Base-by-base conservation (phyloP, 2,888 invertebrate species). In the Craniophora ligustri region DNA sequence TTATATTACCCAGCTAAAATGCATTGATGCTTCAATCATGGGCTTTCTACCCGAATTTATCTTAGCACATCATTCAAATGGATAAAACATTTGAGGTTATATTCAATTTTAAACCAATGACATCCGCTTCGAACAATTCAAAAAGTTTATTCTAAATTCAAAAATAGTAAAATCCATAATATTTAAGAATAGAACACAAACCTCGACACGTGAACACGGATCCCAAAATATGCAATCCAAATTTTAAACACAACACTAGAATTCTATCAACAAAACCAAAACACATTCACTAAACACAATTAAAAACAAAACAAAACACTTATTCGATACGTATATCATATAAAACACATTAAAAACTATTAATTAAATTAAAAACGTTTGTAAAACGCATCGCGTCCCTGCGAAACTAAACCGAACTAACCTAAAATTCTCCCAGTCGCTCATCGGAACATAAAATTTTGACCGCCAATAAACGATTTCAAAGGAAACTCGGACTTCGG, bases 391-490 rank as follows among this genome's bases (percentile, higher is more conserved):
- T 71, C 84, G 82, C 82, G 74, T 76, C 79, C 65, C 75, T 71
- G 84, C 84, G 77, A 80, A 79, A 78, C 80, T 74, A 72, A 80
- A 79, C 70, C 67, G 78, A 87, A 91, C 91, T 90, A 91, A 91
- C 90, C 91, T 90, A 88, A 89, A 89, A 82, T 73, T 75, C 78
- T 77, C 75, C 73, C 63, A 70, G 64, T 69, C 84, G 78, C 78
- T 78, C 64, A 49, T 78, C 77, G 69, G 63, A 76, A 83, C 84
- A 83, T 87, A 88, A 89, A 91, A 92, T 84, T 86, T 89, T 89
- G 91, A 90, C 89, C 91, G 85, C 83, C 88, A 81, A 87, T 85
- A 86, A 84, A 84, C 79, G 81, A 74, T 82, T 83, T 82, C 82
- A 80, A 84, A 85, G 73, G 84, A 84, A 84, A 85, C 85, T 80